Evolutionary conservation across 2,888 invertebrate species (phyloP).

Genomic region (Andrena flavipes): DNA sequence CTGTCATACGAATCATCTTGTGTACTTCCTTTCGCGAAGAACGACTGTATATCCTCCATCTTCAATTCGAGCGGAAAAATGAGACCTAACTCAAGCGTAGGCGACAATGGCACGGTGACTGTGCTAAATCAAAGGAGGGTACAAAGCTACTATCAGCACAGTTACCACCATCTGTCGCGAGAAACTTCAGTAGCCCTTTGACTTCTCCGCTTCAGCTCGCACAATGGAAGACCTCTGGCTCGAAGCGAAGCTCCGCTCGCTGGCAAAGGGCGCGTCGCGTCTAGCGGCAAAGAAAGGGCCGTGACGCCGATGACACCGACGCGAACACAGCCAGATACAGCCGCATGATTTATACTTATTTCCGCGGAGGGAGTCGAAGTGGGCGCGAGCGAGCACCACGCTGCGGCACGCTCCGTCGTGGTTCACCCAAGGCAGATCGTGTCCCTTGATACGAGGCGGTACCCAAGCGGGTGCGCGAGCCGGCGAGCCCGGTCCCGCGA

Average conservation of each 20-base stretch:
- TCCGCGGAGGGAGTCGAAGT: conserved; percentile 50
- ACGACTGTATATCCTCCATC: not conserved
- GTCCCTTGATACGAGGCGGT: conserved; percentile 49
- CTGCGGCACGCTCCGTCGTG: conserved; percentile 56
- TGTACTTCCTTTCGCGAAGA: not conserved
- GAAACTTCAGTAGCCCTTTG: not conserved
- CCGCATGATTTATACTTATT: conserved; percentile 67
- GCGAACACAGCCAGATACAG: conserved; percentile 41
- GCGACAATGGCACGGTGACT: too few species aligned
- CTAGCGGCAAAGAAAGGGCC: conserved; percentile 11
- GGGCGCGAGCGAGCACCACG: conserved; percentile 39
- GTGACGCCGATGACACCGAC: conserved; percentile 56
- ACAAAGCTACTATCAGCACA: too few species aligned
- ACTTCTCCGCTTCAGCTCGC: not conserved
- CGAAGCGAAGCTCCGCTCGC: not conserved
- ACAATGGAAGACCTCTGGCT: not conserved
- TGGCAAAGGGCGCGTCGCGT: conserved; percentile 2
- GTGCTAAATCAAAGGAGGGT: too few species aligned
- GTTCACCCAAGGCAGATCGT: conserved; percentile 56
- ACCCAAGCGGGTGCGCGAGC: conserved; percentile 27
- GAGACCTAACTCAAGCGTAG: not conserved
- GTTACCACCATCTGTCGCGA: not conserved
- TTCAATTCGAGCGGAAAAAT: too few species aligned
- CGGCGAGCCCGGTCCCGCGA: conserved; percentile 26
- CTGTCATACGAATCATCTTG: not conserved